Conservation (phyloP, 2,113 vertebrate species). For the Notothenia coriiceps region DNA sequence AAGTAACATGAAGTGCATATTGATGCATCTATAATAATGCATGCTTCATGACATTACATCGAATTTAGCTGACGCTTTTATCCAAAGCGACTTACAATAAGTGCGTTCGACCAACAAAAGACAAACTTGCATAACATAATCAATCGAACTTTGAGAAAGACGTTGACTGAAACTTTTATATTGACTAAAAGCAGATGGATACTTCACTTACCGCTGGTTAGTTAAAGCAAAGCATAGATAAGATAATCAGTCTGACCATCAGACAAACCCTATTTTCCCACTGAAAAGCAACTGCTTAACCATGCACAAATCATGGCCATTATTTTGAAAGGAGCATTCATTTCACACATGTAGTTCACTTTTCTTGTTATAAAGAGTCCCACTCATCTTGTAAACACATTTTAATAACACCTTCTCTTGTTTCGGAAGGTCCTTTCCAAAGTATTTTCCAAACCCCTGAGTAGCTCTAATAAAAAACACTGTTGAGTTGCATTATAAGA, state of each 20-base stretch:
- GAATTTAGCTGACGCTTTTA: no score
- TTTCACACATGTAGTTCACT: background rate
- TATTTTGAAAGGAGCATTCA: background rate
- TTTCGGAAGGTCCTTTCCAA: background rate
- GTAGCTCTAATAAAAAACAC: background rate
- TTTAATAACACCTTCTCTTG: background rate
- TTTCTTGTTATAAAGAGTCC: background rate
- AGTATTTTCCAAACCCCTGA: background rate
- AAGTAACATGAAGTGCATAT: no score
- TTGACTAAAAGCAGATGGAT: background rate
- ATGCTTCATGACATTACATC: no score
- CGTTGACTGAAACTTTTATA: background rate
- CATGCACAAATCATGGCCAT: background rate
- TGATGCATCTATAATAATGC: no score
- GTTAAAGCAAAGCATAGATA: background rate
- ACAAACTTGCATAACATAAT: background rate
- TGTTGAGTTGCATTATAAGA: no score
- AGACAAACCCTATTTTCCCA: background rate
- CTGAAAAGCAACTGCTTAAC: background rate
- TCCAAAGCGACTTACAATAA: no score
- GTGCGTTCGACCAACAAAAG: no score
- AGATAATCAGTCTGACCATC: background rate
- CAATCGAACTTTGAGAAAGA: background rate
- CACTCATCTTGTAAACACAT: background rate
- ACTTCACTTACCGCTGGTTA: background rate